These are phyloP conservation scores for Falco columbarius DNA, from an alignment of 2,797 vertebrate genomes.

Conservation along the genomic window DNA sequence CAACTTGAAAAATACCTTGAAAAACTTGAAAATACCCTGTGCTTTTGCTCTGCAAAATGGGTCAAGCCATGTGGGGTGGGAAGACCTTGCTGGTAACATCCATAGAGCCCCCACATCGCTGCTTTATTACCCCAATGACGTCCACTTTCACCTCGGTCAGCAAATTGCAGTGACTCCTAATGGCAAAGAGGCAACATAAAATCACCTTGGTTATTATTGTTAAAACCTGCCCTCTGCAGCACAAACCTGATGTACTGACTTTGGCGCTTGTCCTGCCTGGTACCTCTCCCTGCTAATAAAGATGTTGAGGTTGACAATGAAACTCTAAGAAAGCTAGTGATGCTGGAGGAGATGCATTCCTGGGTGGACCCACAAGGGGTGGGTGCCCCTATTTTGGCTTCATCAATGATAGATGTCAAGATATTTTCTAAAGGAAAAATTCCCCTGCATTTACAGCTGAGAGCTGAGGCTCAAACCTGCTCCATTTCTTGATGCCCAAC, in stretches of 20 bases:
- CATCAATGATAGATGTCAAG: fast-evolving
- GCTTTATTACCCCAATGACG: not conserved
- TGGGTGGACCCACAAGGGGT: fast-evolving
- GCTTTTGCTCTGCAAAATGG: not conserved
- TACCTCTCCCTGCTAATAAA: not conserved
- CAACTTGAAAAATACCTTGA: not conserved
- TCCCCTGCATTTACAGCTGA: not conserved
- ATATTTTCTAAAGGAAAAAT: not conserved
- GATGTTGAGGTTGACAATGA: not conserved
- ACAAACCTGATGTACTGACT: not conserved
- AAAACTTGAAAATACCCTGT: not conserved
- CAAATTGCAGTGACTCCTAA: not conserved
- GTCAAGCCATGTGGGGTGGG: fast-evolving
- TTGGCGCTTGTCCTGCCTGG: not conserved
- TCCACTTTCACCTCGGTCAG: not conserved
- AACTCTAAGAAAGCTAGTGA: fast-evolving
- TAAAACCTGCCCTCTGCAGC: not conserved
- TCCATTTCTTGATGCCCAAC: not conserved
- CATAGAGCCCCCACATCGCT: fast-evolving
- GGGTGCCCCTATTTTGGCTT: not conserved
- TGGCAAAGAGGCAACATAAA: not conserved
- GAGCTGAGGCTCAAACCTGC: not conserved
- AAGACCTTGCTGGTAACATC: not conserved
- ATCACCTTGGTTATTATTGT: not conserved
- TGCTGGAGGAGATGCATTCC: not conserved